Conservation (phyloP, 2,888 invertebrate genomes). For the Polymixis flavicincta region DNA sequence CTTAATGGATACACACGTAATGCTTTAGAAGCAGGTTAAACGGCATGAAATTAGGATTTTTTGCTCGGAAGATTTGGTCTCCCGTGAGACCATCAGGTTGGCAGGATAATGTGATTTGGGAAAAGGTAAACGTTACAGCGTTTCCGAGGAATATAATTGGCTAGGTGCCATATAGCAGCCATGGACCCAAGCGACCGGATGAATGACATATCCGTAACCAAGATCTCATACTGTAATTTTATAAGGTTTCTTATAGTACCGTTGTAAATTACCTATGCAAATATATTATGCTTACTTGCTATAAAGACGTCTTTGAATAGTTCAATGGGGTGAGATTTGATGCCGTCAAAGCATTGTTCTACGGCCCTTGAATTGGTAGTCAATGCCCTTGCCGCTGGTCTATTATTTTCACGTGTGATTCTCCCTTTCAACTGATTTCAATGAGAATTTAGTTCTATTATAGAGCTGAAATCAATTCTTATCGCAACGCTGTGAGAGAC, state of each 20-base stretch:
- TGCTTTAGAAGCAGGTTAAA: conserved; percentile 23
- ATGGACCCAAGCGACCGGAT: not conserved
- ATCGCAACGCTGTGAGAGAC: conserved; percentile 8
- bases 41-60: conserved; percentile 43
- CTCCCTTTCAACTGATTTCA: conserved; percentile 47
- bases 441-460: conserved; percentile 41
- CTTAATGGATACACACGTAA: conserved; percentile 16
- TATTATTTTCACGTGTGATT: conserved; percentile 52
- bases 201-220: not conserved
- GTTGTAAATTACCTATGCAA: conserved; percentile 9
- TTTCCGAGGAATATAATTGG: conserved; percentile 23
- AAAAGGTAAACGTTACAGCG: conserved; percentile 30
- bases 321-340: conserved; percentile 34
- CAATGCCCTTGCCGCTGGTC: conserved; percentile 18
- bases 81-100: conserved; percentile 29
- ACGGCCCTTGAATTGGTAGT: conserved; percentile 35
- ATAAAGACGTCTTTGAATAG: conserved; percentile 12
- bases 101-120: conserved; percentile 43
- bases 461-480: conserved; percentile 29
- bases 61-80: conserved; percentile 26
- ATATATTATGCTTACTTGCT: conserved; percentile 11
- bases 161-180: not conserved
- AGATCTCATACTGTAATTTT: not conserved
- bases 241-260: not conserved
- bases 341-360: conserved; percentile 54